Evolutionary conservation across 2,797 vertebrate species (phyloP).

Genomic region (Decapterus maruadsi): DNA sequence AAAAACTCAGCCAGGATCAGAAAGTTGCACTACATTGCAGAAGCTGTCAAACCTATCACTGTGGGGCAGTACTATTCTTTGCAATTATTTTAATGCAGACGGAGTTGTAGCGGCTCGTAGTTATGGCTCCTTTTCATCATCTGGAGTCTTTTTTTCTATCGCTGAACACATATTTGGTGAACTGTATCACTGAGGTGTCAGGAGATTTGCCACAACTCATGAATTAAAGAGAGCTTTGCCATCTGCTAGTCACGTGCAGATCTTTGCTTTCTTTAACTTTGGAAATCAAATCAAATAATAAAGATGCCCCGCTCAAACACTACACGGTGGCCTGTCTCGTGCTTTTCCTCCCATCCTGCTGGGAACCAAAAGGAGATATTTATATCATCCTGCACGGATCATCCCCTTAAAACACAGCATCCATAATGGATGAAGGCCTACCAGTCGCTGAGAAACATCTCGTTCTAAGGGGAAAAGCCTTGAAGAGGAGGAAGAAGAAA

Average conservation of each 20-base stretch:
- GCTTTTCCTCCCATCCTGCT: conserved; percentile 61
- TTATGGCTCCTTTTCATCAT: conserved; percentile 11
- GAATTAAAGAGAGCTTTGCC: conserved; percentile 59
- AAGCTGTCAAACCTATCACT: conserved; percentile 43
- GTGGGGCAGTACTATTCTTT: conserved; percentile 7
- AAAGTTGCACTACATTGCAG: conserved; percentile 34
- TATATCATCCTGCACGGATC: conserved; percentile 78
- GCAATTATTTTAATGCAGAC: conserved; percentile 38
- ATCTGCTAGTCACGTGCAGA: conserved; percentile 18
- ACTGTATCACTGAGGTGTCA: conserved; percentile 26
- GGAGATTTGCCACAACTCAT: conserved; percentile 41
- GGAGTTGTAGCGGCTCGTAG: background rate
- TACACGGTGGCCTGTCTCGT: conserved; percentile 50
- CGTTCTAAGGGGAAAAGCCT: conserved; percentile 56
- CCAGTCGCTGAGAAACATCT: conserved; percentile 66
- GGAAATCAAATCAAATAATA: conserved; percentile 72
- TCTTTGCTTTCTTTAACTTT: conserved; percentile 53
- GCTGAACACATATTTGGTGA: conserved; percentile 29
- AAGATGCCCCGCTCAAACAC: conserved; percentile 51
- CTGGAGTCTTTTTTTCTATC: background rate
- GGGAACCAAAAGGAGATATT: conserved; percentile 79
- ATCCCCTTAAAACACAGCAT: conserved; percentile 77
- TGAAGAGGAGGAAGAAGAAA: conserved; percentile 21
- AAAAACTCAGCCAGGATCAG: conserved; percentile 37
- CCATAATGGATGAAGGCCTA: conserved; percentile 81